Evolutionary conservation across 2,113 vertebrate genomes (phyloP).

Genomic region (Sinocyclocheilus maitianheensis): DNA sequence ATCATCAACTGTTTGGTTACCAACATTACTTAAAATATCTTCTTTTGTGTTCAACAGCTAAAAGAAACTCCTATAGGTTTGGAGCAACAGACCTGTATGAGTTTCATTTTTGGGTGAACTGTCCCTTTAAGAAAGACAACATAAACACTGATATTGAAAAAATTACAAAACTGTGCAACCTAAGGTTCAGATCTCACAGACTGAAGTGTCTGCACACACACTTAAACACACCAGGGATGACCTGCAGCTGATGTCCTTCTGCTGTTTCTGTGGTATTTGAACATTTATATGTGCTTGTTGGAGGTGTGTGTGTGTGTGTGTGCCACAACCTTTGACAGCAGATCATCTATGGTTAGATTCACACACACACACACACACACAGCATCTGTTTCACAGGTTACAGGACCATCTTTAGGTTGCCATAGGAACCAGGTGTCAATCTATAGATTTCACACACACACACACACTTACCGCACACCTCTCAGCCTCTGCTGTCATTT

Average conservation of each 20-base stretch:
- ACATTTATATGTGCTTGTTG: not conserved
- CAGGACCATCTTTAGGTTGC: not conserved
- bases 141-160: not conserved
- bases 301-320: not conserved
- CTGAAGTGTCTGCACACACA: not conserved
- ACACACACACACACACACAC: not conserved
- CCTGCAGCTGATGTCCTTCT: not conserved
- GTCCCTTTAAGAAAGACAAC: not conserved
- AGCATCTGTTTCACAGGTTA: not conserved
- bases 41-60: too few relatives aligned
- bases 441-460: slow-evolving; percentile 7
- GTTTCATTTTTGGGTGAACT: too few relatives aligned
- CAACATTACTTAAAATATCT: too few relatives aligned
- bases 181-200: too few relatives aligned
- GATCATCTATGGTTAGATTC: not conserved
- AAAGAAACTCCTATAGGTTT: too few relatives aligned
- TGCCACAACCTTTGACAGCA: not conserved
- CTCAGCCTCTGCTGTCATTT: not conserved
- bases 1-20: too few relatives aligned
- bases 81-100: too few relatives aligned
- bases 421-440: slow-evolving; percentile 5
- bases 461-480: not conserved
- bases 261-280: not conserved
- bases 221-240: not conserved
- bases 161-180: too few relatives aligned